These are phyloP conservation scores for Sprattus sprattus DNA, from an alignment of 2,113 vertebrate genomes.

Conservation along the genomic window DNA sequence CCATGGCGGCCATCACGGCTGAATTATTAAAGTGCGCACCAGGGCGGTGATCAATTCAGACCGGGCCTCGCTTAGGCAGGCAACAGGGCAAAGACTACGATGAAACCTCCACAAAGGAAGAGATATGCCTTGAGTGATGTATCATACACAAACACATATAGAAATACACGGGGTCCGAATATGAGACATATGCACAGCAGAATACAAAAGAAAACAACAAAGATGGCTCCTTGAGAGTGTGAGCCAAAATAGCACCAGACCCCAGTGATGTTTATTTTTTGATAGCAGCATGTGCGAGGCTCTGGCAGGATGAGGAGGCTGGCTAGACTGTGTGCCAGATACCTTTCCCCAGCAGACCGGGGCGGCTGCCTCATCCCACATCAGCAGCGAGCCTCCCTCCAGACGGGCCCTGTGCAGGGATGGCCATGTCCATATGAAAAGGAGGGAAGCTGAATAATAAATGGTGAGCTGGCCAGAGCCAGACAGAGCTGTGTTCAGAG, in stretches of 20 bases:
- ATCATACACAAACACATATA: no score
- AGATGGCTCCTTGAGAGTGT: no score
- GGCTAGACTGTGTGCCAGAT: conserved; percentile 34
- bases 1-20: conserved; percentile 73
- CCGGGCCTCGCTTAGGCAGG: conserved; percentile 53
- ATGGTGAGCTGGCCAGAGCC: conserved; percentile 37
- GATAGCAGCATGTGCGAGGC: no score
- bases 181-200: no score
- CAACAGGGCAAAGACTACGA: neutral
- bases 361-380: conserved; percentile 37
- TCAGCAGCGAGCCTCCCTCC: conserved; percentile 36
- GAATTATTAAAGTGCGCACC: conserved; percentile 78
- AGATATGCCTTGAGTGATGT: no score
- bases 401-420: conserved; percentile 30
- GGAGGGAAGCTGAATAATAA: conserved; percentile 46
- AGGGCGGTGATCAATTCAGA: conserved; percentile 76
- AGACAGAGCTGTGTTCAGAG: conserved; percentile 35
- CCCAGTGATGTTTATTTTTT: no score
- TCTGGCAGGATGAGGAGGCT: neutral
- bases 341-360: conserved; percentile 29
- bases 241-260: no score
- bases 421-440: conserved; percentile 38
- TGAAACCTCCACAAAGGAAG: no score
- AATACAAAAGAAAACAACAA: no score
- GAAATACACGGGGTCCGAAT: no score